Evolutionary conservation across 2,888 invertebrate genomes (phyloP), one percentile per base, ranked within the genome.

Genomic region (Temnothorax unifasciatus): DNA sequence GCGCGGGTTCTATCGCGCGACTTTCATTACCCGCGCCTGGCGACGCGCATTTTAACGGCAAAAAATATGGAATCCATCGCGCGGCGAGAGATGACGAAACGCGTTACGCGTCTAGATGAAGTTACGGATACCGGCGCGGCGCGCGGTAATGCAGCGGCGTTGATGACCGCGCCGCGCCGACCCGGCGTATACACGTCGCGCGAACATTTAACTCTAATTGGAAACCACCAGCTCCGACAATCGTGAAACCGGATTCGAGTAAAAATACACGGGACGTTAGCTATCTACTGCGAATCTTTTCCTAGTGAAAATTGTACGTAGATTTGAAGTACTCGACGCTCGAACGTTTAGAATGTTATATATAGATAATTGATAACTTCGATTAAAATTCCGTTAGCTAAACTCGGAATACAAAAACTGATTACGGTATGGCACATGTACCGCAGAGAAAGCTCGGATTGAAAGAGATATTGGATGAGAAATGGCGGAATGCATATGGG

Each of bases 11-110:
- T 81, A 54, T 74, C 81, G 59, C 84, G 59, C 64, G 84, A 82
- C 84, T 86, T 82, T 84, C 86, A 84, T 86, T 82, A 84, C 50
- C 15, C 59, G 47, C 50, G 52, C 29, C 41, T 74, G 68, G 64
- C 25, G 66, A 76, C 61, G 75, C 50, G 29, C 38, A 75, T 54
- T 86, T 86, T 82, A 77, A 82, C 76, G 77, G 73, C 41, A 84
- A 81, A 86, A 83, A 83, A 38, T 83, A 38, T 52, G 66, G 34
- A 75, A 76, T 75, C 44, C 71, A 77, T 77, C 44, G 68, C 44
- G 66, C 66, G n/a, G 8, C 66, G 47, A 13, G 59, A 13, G 66
- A 79, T 79, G 79, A 79, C 59, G 44, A 79, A 69, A 79, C 47
- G 44, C 68, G 69, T 79, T 69, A 79, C 44, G 57, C 59, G 69